Conservation (phyloP, 2,888 invertebrate genomes). For the Thera britannica region DNA sequence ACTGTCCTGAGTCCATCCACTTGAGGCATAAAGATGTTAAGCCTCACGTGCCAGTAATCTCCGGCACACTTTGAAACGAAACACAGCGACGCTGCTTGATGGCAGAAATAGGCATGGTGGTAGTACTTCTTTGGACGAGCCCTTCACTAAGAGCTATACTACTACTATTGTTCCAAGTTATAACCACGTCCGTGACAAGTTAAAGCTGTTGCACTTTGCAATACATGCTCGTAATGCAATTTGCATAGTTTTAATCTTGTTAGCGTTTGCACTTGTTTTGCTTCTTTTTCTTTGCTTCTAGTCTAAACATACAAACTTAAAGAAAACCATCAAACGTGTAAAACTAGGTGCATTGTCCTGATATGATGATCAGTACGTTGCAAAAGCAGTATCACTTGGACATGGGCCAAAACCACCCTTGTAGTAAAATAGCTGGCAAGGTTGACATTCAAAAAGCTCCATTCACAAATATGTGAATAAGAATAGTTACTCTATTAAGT, state of each 20-base stretch:
- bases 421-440: conserved; percentile 16
- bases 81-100: too few relatives aligned
- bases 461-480: conserved; percentile 2
- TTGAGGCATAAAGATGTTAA: too few relatives aligned
- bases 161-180: too few relatives aligned
- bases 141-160: too few relatives aligned
- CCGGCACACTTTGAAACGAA: too few relatives aligned
- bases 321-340: too few relatives aligned
- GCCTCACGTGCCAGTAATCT: too few relatives aligned
- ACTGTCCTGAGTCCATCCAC: too few relatives aligned
- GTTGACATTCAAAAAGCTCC: conserved; percentile 9
- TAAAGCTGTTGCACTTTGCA: conserved; percentile 1
- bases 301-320: too few relatives aligned
- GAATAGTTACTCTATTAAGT: background rate
- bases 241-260: conserved; percentile 16
- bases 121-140: too few relatives aligned
- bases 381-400: conserved; percentile 11
- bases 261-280: conserved; percentile 16
- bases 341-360: background rate
- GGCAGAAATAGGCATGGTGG: too few relatives aligned
- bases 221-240: conserved; percentile 10
- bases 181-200: conserved; percentile 6
- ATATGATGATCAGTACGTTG: background rate
- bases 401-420: conserved; percentile 18
- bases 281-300: background rate